A percentile compares a stretch with the other conserved stretches of the same genome.
These are phyloP conservation scores for Bubalus kerabau DNA, from an alignment of 2,113 vertebrate genomes.

Conservation along the genomic window DNA sequence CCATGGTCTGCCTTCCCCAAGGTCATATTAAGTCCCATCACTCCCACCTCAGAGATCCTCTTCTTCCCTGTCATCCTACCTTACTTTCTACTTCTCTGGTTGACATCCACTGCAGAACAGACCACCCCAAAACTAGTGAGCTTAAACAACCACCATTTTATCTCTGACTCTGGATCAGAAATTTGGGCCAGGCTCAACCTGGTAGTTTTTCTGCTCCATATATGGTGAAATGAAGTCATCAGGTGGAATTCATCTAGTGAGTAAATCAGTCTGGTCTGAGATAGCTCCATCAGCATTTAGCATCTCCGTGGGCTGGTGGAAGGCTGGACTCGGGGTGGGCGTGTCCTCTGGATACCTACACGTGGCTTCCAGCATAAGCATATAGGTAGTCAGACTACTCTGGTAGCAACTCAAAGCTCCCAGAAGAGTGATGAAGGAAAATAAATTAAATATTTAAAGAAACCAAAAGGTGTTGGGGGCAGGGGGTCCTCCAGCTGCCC, in stretches of 20 bases:
- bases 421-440: background rate
- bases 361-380: background rate
- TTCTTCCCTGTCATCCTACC: background rate
- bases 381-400: background rate
- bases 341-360: background rate
- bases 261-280: background rate
- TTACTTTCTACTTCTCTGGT: background rate
- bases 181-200: background rate
- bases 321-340: background rate
- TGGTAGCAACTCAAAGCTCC: background rate
- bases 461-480: background rate
- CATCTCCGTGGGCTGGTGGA: fast-evolving
- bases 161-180: background rate
- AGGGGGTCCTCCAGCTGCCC: background rate
- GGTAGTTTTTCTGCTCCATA: background rate
- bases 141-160: background rate
- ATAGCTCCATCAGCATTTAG: background rate
- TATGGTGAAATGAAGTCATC: background rate
- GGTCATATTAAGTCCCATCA: background rate
- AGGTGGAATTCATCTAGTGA: background rate
- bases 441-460: background rate
- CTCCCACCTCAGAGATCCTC: background rate
- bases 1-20: background rate
- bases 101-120: background rate
- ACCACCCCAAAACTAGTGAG: background rate